Evolutionary conservation across 2,797 vertebrate genomes (phyloP).

Genomic region (Erethizon dorsatum): DNA sequence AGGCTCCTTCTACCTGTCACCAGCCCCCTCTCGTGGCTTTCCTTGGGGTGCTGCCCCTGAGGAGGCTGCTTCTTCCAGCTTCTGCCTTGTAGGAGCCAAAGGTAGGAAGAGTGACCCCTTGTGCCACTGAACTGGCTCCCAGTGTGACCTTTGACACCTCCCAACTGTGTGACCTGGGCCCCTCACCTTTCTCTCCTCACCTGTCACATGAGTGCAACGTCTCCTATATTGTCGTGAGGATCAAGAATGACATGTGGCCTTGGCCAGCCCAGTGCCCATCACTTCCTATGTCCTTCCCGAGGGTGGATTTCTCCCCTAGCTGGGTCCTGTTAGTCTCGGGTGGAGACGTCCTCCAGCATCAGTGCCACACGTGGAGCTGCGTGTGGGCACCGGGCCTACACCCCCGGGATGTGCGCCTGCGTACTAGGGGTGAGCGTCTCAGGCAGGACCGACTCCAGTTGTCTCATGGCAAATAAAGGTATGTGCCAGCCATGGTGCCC

Average conservation of each 20-base stretch:
- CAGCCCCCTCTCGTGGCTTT: fast-evolving
- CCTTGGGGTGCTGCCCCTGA: not conserved
- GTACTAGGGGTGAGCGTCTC: not conserved
- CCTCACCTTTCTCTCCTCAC: not conserved
- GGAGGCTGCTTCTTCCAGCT: not conserved
- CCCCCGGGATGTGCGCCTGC: too few species aligned
- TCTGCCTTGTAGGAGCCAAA: not conserved
- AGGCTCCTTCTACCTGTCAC: not conserved
- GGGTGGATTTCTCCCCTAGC: too few species aligned
- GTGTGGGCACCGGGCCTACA: not conserved
- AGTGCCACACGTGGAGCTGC: not conserved
- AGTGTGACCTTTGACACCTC: not conserved
- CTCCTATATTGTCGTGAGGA: fast-evolving
- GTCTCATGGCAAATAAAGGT: not conserved
- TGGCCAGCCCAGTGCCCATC: not conserved
- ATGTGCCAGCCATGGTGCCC: not conserved
- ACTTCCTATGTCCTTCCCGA: not conserved
- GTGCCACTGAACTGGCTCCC: not conserved
- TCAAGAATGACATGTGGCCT: not conserved
- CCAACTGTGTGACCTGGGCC: not conserved
- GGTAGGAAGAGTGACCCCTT: not conserved
- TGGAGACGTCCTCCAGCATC: not conserved
- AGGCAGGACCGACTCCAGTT: not conserved
- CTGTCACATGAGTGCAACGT: not conserved
- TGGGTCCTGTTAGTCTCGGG: not conserved